These are phyloP conservation scores for Nesogale talazaci DNA, from an alignment of 2,113 vertebrate species.

Conservation along the genomic window DNA sequence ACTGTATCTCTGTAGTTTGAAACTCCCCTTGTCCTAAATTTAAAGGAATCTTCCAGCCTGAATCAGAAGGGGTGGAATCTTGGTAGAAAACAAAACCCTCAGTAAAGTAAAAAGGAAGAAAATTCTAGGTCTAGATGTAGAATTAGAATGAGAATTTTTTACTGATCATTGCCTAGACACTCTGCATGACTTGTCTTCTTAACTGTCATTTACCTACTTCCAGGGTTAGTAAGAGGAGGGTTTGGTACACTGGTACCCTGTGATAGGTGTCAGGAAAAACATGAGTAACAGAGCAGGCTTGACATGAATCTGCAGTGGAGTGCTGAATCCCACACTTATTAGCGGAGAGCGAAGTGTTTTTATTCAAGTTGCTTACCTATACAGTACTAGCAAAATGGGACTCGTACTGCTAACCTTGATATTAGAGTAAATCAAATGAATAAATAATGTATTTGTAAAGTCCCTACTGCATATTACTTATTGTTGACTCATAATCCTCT, in stretches of 20 bases:
- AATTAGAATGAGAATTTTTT: constrained; percentile 17
- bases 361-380: not conserved
- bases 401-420: not conserved
- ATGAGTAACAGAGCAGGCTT: not conserved
- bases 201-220: not conserved
- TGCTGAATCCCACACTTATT: not conserved
- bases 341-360: not conserved
- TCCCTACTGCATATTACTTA: not conserved
- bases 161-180: constrained; percentile 4
- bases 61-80: not conserved
- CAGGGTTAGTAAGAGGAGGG: not conserved
- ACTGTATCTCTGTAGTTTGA: not conserved
- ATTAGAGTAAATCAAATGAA: constrained; percentile 17
- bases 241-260: not conserved
- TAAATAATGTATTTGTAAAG: not conserved
- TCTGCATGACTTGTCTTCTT: constrained; percentile 2
- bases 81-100: not conserved
- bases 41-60: constrained; percentile 19
- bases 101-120: not conserved
- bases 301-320: not conserved
- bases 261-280: not conserved
- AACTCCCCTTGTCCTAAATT: not conserved
- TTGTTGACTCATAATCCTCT: not conserved
- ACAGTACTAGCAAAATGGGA: not conserved
- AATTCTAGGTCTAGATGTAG: constrained; percentile 4